Base-by-base conservation (phyloP, 2,797 vertebrate species). In the Zenarchopterus dispar region DNA sequence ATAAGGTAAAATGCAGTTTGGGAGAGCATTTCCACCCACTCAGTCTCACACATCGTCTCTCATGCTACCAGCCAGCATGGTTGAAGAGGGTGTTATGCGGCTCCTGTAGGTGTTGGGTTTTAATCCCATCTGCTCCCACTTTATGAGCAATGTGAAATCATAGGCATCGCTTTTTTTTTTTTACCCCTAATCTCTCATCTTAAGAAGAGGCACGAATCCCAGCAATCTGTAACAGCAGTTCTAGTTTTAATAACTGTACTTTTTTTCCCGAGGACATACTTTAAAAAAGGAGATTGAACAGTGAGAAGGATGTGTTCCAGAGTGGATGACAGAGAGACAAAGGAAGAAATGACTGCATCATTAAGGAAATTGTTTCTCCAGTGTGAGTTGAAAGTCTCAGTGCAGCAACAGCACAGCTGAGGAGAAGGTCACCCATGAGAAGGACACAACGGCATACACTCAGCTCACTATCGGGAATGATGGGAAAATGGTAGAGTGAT, bases 331-430 rank as follows among this genome's bases (percentile, higher is more conserved):
- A n/a, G 56, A 52, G 23, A 28, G 22, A 55, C 17, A 57, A 21
- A 52, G 67, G 49, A 19, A 59, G 56, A 55, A 60, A 39, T 44
- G 49, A 67, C 83, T 41, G 24, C 81, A 71, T 89, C 80, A 90
- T 90, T 87, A 91, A 72, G 73, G 67, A 90, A 91, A 90, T 90
- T 78, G 85, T 86, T 82, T 75, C 82, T 80, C 75, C 72, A 62
- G 69, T 80, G 85, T 87, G 85, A 90, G 77, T 75, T 23, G 43
- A 79, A 82, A 57, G 56, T 87, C 85, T 88, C 64, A 2, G 41
- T 76, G 80, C 67, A 68, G 81, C 73, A 77, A 74, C 81, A 87
- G 89, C 28, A 43, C 13, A 81, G 81, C 82, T 87, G 78, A 62
- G 52, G 81, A 85, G 88, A 91, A 89, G 88, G 88, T 89, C 86